Evolutionary conservation across 64 coral and sea anemone species (phyloP).

Genomic region (Pachyseris speciosa): DNA sequence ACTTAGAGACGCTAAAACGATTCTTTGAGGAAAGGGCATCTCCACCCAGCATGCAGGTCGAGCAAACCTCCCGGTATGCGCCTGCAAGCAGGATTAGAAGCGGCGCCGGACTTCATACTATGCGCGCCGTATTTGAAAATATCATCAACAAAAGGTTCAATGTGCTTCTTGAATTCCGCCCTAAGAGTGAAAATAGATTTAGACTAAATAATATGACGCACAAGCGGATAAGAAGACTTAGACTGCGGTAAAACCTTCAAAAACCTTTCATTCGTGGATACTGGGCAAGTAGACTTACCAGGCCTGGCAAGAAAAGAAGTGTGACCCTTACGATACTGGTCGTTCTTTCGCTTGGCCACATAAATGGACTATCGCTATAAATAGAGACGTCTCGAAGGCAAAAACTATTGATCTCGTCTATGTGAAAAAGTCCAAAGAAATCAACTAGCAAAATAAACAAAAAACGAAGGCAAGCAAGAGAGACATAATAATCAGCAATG

Average conservation of each 20-base stretch:
- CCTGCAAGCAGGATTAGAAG: slow-evolving; percentile 9
- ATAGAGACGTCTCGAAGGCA: not conserved
- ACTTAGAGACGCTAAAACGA: not conserved
- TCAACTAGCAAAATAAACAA: slow-evolving; percentile 3
- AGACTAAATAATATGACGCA: not conserved
- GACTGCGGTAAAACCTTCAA: not conserved
- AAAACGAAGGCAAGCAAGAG: slow-evolving; percentile 2
- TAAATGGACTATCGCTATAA: not conserved
- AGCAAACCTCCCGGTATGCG: not conserved
- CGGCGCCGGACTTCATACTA: slow-evolving; percentile 35
- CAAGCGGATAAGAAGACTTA: not conserved
- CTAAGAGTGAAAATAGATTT: not conserved
- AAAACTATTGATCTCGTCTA: not conserved
- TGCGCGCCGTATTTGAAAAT: not conserved
- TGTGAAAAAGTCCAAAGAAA: slow-evolving; percentile 9
- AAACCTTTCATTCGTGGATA: slow-evolving; percentile 41
- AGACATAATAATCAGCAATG: slow-evolving; percentile 13
- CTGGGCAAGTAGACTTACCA: slow-evolving; percentile 46
- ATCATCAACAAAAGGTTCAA: not conserved
- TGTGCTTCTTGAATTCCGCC: not conserved
- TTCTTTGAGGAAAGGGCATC: not conserved
- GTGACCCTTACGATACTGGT: slow-evolving; percentile 43
- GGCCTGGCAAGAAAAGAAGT: slow-evolving; percentile 5
- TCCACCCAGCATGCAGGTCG: slow-evolving; percentile 17
- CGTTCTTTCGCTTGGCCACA: slow-evolving; percentile 7